Base-by-base conservation (phyloP, 2,888 invertebrate genomes). In the Drosophila percnosoma region DNA sequence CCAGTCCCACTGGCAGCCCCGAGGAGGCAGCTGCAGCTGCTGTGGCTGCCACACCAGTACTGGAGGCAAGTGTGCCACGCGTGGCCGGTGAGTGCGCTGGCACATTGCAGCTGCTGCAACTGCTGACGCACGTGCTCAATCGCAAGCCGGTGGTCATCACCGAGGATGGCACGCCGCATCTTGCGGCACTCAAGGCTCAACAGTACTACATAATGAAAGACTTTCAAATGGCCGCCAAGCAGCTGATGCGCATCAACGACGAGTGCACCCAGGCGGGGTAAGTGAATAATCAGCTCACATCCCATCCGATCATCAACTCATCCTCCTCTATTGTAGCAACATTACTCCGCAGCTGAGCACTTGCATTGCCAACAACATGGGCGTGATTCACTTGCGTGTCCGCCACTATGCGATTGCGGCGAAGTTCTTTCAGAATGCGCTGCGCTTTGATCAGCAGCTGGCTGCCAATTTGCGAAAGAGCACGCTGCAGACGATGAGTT, bases 191-290 rank as follows among this genome's bases (percentile, higher is more conserved):
- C 1, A 93, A 92, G 66, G 93, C 93, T 1, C 93, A 93, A 82
- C 93, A 93, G 74, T 93, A 92, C 80, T 93, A 93, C 74, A 87
- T 93, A 13, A 92, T 93, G 90, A 93, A 93, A 73, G 93, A 93
- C 73, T 93, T 93, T 69, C 93, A 93, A 82, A 93, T 93, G 93
- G 92, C 93, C 4, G 92, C 93, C 24, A 93, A 93, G 68, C 92
- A 93, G 71, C 66, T 93, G 21, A 91, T 92, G 59, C 92, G 91
- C 60, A 91, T 92, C 24, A 91, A 91, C 60, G 80, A 82, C n/a
- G 86, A 88, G 6, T 70, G 83, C 66, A 80, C 71, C 4, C 78
- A 84, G 34, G 84, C 88, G 33, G 79, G 82, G 93, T 92, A 80
- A 81, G 90, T 65, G 11, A 3, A 2, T 8, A 15, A 18, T 11